These are phyloP conservation scores for Malurus melanocephalus DNA, from an alignment of 2,113 vertebrate genomes.

Conservation along the genomic window DNA sequence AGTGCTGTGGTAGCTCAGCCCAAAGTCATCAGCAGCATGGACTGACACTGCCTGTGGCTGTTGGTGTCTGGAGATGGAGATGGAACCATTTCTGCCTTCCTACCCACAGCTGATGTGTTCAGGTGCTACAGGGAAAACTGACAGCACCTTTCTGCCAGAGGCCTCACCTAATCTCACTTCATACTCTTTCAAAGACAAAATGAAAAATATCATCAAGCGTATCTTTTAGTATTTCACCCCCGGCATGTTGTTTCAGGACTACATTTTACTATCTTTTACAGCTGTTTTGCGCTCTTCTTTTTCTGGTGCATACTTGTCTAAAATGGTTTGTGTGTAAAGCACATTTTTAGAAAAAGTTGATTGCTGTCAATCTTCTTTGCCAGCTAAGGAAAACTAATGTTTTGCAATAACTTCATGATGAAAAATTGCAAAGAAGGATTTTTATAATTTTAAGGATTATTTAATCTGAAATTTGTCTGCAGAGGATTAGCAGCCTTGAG, in stretches of 20 bases:
- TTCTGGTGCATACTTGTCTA: neutral
- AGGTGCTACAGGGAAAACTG: neutral
- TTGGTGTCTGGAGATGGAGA: neutral
- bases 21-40: neutral
- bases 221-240: neutral
- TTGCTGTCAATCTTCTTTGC: neutral
- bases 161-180: neutral
- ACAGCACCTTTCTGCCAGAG: neutral
- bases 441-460: neutral
- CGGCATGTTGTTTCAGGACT: too few relatives aligned
- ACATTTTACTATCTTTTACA: neutral
- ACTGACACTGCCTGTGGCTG: rapidly evolving
- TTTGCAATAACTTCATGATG: neutral
- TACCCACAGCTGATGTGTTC: neutral
- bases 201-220: neutral
- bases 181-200: neutral
- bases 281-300: neutral
- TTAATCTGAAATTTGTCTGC: neutral
- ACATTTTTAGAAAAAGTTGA: neutral
- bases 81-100: neutral
- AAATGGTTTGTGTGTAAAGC: neutral
- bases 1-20: rapidly evolving
- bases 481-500: neutral
- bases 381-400: neutral
- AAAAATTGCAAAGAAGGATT: neutral